Evolutionary conservation across 2,797 vertebrate genomes (phyloP).

Genomic region (Phoebastria nigripes): DNA sequence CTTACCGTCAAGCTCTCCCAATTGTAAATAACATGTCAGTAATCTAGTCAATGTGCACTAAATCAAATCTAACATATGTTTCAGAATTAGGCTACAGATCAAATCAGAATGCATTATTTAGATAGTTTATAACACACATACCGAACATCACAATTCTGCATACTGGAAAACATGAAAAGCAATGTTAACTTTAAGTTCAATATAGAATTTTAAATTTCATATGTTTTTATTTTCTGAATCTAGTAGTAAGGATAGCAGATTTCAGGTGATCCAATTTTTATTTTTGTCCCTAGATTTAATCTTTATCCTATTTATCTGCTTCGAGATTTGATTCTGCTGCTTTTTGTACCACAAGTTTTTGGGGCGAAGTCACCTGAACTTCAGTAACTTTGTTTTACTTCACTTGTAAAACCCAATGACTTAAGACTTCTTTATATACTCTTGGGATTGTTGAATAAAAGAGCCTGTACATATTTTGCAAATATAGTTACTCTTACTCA

Average conservation of each 20-base stretch:
- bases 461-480: neutral
- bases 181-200: neutral
- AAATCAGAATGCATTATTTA: neutral
- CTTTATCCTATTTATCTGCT: neutral
- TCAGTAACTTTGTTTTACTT: neutral
- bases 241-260: neutral
- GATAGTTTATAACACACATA: neutral
- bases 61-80: neutral
- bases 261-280: neutral
- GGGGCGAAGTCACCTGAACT: neutral
- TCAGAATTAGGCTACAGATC: neutral
- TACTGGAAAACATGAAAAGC: neutral
- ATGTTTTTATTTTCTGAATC: neutral
- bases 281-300: neutral
- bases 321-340: neutral
- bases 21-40: neutral
- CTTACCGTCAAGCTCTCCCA: neutral
- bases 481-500: neutral
- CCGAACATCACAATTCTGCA: neutral
- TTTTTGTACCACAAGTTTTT: neutral
- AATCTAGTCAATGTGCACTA: neutral
- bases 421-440: neutral
- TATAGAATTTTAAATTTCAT: neutral
- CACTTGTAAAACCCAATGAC: neutral
- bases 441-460: neutral